Evolutionary conservation across 37 sponge, comb jelly and placozoan genomes (phyloP), one percentile per base, ranked within the genome.

Genomic region (Agelas oroides): DNA sequence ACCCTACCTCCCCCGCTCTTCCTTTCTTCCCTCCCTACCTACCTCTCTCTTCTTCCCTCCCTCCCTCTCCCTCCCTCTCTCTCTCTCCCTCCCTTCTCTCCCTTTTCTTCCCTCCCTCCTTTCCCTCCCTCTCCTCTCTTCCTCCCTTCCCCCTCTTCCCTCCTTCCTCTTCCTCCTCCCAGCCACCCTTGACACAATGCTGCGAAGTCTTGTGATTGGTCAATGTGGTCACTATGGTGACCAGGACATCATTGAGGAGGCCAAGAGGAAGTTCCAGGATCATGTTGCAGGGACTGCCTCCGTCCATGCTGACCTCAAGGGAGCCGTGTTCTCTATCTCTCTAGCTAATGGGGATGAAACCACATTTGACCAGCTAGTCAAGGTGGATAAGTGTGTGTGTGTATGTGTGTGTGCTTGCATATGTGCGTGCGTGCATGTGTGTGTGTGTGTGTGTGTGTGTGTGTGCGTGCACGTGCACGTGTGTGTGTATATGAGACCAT

Each of bases 161-260:
- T 46, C 6, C 6, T 46, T 46, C 3, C 46, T 46, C 46, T 12
- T 46, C 46, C 46, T 8, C 8, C 46, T 8, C 46, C 3, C 46
- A 84, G 86, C 59, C 31, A 88, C 96, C 56, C 82, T 92, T 59
- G 89, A 91, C 53, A 31, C 87, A 17, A 89, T 97, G 89, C 89
- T 97, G 61, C 79, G 98, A 32, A 67, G 78, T 39, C 76, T 96
- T 21, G 91, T 90, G 52, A n/a, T 95, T 14, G 67, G 39, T 33
- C 52, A 31, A 19, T 74, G 76, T 74, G 89, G 93, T 67, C 36
- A 57, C 74, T 85, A 89, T 81, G 95, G 87, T 39, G 66, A 94
- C 78, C 41, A 59, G 27, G 79, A 86, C 21, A 89, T 83, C 57
- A 69, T 96, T 21, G 70, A 28, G 0, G 88, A 96, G 40, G 87